Percentiles rank a stretch among this genome's conserved stretches.
Conservation (phyloP, 2,888 invertebrate genomes). For the Lymantria monacha region DNA sequence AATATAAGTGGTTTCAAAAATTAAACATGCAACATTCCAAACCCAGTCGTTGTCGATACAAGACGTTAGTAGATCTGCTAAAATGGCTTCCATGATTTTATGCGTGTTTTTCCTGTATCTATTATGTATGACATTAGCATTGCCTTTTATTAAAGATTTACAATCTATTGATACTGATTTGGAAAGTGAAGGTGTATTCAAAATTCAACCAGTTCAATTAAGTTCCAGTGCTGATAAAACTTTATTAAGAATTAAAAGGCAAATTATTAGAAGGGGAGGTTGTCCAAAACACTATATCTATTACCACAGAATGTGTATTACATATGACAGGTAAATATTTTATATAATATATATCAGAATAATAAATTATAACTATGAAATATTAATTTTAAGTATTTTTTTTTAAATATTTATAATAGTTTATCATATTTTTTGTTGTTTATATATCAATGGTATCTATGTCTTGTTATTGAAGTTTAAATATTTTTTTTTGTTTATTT, state of each 20-base stretch:
- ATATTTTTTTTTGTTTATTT: too few relatives aligned
- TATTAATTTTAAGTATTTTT: background rate
- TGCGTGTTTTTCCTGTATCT: background rate
- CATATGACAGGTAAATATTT: slow-evolving; percentile 1
- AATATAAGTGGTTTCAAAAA: background rate
- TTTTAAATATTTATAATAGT: background rate
- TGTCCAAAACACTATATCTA: background rate
- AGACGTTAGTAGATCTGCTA: background rate
- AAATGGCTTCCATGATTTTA: background rate
- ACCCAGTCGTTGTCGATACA: background rate
- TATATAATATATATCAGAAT: background rate
- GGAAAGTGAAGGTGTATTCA: background rate
- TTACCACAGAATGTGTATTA: background rate
- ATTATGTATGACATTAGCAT: background rate
- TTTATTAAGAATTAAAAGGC: background rate
- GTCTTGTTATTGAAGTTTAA: too few relatives aligned
- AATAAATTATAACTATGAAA: too few relatives aligned
- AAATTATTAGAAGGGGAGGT: background rate
- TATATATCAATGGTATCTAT: too few relatives aligned
- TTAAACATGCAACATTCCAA: background rate
- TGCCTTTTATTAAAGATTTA: background rate
- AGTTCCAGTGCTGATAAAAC: background rate
- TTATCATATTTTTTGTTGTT: too few relatives aligned
- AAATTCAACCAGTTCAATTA: background rate
- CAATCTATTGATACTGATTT: background rate